These are phyloP conservation scores for Danionella dracula DNA, from an alignment of 2,797 vertebrate species.

Conservation along the genomic window DNA sequence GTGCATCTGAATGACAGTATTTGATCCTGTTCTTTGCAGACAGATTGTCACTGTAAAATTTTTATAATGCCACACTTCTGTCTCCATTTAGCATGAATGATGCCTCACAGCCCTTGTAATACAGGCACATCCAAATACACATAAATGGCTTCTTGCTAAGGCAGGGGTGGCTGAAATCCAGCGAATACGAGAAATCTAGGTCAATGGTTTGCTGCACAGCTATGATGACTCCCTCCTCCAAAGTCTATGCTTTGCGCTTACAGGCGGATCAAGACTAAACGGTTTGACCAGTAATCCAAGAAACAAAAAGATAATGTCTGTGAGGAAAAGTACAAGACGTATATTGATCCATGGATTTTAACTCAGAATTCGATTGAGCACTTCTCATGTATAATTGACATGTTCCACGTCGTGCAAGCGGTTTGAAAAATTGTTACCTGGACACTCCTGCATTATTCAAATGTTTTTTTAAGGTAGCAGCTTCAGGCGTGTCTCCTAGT, in stretches of 20 bases:
- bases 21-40: too few relatives aligned
- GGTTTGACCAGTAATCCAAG: background rate
- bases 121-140: conserved; percentile 31
- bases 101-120: conserved; percentile 2
- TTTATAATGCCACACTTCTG: conserved; percentile 5
- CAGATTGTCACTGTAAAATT: background rate
- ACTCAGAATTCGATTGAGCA: background rate
- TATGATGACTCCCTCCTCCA: conserved; percentile 44
- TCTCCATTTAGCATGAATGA: background rate
- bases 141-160: conserved; percentile 35
- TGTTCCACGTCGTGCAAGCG: background rate
- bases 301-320: background rate
- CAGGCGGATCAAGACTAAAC: background rate
- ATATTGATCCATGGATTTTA: background rate
- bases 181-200: conserved; percentile 45
- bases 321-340: background rate
- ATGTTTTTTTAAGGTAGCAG: conserved; percentile 13
- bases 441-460: conserved; percentile 33
- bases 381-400: background rate
- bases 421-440: conserved; percentile 14
- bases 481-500: conserved; percentile 35
- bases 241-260: conserved; percentile 39
- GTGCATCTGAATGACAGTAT: too few relatives aligned
- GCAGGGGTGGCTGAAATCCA: conserved; percentile 50
- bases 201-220: conserved; percentile 47